Evolutionary conservation across 2,797 vertebrate species (phyloP).

Genomic region (Eleutherodactylus coqui): DNA sequence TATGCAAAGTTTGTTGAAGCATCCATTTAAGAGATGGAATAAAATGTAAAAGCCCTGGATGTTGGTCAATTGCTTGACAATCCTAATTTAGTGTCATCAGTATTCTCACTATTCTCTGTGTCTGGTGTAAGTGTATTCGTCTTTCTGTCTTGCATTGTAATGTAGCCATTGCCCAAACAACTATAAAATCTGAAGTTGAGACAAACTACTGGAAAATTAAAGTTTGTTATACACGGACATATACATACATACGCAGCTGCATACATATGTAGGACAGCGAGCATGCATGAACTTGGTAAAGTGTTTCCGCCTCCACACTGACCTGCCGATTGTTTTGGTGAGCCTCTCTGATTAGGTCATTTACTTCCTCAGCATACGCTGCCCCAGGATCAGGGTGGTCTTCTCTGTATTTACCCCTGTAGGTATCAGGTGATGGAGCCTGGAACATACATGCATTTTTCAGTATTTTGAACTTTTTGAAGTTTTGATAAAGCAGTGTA

Average conservation of each 20-base stretch:
- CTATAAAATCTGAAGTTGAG: neutral
- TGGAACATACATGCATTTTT: conserved; percentile 65
- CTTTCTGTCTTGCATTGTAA: too few species aligned
- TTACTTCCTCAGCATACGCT: conserved; percentile 91
- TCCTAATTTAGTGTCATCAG: too few species aligned
- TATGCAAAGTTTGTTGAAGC: too few species aligned
- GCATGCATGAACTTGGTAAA: neutral
- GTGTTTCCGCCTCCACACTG: neutral
- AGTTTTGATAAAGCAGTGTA: too few species aligned
- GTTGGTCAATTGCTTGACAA: too few species aligned
- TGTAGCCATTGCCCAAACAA: neutral
- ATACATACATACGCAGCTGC: neutral
- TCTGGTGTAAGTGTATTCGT: too few species aligned
- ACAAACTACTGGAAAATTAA: neutral
- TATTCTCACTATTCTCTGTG: too few species aligned
- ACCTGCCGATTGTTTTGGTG: conserved; percentile 86
- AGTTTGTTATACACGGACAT: neutral
- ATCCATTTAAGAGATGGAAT: too few species aligned
- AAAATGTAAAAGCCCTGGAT: too few species aligned
- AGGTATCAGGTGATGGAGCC: conserved; percentile 92
- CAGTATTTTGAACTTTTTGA: neutral
- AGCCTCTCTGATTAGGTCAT: conserved; percentile 81
- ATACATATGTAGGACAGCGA: neutral
- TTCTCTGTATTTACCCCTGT: conserved; percentile 90
- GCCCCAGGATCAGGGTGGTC: conserved; percentile 85